A percentile compares a stretch with the other conserved stretches of the same genome.
phyloP scores from a whole-genome alignment of 1,140 invertebrate genomes.

The Bombus balteatus region DNA sequence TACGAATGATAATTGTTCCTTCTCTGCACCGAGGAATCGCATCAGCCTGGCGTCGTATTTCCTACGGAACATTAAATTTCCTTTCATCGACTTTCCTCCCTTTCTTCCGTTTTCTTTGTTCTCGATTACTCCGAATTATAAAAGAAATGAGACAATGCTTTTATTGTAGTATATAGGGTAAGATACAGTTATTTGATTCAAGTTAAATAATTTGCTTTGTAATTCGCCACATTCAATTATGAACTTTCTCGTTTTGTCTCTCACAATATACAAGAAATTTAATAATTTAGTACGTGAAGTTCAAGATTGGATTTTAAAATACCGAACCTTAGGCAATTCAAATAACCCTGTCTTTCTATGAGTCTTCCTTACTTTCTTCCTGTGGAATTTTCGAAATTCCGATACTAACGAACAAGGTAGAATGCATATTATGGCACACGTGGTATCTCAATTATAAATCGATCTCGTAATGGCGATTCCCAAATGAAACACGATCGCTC shows the following conservation, averaged over 20 bases:
- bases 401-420: background rate
- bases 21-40: background rate
- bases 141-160: background rate
- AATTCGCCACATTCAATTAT: background rate
- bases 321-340: too few relatives aligned
- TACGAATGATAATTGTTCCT: constrained; percentile 48
- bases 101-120: background rate
- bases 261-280: too few relatives aligned
- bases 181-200: background rate
- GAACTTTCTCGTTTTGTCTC: too few relatives aligned
- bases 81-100: background rate
- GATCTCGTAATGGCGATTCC: constrained; percentile 40
- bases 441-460: constrained; percentile 28
- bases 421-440: background rate
- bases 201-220: background rate
- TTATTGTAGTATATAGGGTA: background rate
- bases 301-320: too few relatives aligned
- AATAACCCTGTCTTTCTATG: too few relatives aligned
- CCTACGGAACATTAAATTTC: background rate
- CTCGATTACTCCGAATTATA: background rate
- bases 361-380: background rate
- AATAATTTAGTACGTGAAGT: too few relatives aligned
- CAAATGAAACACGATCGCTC: background rate
- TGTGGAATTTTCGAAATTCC: background rate
- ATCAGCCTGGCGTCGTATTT: background rate